These are phyloP conservation scores for Agrochola circellaris DNA, from an alignment of 2,888 invertebrate species.

Conservation along the genomic window DNA sequence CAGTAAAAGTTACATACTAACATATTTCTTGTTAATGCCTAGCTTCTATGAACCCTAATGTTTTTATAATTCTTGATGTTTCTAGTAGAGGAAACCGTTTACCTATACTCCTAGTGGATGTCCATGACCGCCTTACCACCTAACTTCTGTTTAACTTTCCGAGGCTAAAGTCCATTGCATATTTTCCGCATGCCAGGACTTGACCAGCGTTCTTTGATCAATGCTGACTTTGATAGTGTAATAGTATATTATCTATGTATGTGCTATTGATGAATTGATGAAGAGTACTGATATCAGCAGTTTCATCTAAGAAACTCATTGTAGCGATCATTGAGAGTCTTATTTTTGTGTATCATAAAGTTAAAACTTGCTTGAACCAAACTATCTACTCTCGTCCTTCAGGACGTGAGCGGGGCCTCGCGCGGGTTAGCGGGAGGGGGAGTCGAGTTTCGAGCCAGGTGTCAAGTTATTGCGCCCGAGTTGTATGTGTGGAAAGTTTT, in stretches of 20 bases:
- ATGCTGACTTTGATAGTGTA: neutral
- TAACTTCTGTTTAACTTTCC: slow-evolving; percentile 25
- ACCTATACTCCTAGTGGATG: neutral
- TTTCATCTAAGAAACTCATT: neutral
- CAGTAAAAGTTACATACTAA: too few relatives aligned
- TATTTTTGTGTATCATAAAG: neutral
- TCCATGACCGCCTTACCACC: slow-evolving; percentile 43
- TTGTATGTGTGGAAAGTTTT: neutral
- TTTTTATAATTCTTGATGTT: neutral
- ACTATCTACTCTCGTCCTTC: too few relatives aligned
- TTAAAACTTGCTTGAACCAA: neutral
- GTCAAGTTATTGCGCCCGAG: too few relatives aligned
- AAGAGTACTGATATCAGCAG: neutral
- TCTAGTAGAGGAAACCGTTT: slow-evolving; percentile 7
- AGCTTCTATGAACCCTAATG: neutral
- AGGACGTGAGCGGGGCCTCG: too few relatives aligned
- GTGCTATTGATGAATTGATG: slow-evolving; percentile 8
- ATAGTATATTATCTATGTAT: neutral
- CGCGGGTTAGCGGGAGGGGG: too few relatives aligned
- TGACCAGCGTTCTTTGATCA: neutral
- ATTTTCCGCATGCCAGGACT: slow-evolving; percentile 40
- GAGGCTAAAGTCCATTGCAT: slow-evolving; percentile 35
- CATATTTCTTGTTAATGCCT: neutral
- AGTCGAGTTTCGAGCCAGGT: too few relatives aligned
- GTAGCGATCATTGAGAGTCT: neutral